Percentiles rank a stretch among this genome's conserved stretches.
Evolutionary conservation across 2,888 invertebrate genomes (phyloP).

Genomic region (Agrochola circellaris): DNA sequence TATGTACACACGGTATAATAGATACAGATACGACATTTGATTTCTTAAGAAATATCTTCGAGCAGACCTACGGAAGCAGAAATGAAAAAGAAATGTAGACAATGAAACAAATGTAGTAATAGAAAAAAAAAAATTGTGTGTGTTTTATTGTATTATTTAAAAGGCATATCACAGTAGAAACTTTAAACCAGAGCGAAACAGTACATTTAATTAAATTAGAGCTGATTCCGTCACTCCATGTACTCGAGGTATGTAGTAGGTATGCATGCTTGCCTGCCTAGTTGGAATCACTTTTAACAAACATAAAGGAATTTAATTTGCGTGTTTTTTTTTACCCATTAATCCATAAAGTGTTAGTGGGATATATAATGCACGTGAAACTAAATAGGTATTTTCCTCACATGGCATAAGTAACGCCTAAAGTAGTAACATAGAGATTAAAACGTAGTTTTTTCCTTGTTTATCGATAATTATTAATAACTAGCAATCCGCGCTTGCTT

Average conservation of each 20-base stretch:
- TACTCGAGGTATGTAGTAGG: neutral
- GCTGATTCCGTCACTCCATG: conserved; percentile 18
- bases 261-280: neutral
- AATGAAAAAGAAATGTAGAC: no score
- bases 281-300: conserved; percentile 11
- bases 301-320: conserved; percentile 20
- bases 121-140: no score
- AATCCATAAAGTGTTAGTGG: neutral
- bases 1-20: no score
- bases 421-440: neutral
- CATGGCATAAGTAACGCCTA: no score
- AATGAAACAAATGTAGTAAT: no score
- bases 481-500: no score
- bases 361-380: no score
- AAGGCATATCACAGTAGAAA: neutral
- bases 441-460: no score
- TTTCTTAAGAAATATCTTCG: no score
- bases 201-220: conserved; percentile 49
- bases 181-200: neutral
- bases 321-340: neutral
- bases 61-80: no score
- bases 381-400: neutral
- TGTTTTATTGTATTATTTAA: neutral
- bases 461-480: no score
- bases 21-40: no score